phyloP scores from a whole-genome alignment of 2,113 vertebrate genomes.

The Machaerirhynchus nigripectus region DNA sequence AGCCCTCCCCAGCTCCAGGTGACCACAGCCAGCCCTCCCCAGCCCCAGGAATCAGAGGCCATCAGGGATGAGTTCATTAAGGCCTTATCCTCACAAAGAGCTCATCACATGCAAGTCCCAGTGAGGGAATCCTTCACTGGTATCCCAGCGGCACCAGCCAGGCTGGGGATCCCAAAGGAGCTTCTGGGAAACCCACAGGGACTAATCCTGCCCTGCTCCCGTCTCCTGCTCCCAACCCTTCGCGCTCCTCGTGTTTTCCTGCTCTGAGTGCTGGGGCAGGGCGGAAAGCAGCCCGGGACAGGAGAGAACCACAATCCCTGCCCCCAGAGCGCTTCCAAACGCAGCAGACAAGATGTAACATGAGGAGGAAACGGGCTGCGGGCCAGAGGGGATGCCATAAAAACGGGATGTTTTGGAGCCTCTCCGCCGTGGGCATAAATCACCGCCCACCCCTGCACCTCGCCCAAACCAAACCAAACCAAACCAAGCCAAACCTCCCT shows the following conservation, averaged over 20 bases:
- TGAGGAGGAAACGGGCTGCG: constrained; percentile 14
- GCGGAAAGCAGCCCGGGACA: not conserved
- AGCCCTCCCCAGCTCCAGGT: not conserved
- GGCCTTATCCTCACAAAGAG: rapidly evolving
- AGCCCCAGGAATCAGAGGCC: not conserved
- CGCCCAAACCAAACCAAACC: not conserved
- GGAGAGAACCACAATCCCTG: not conserved
- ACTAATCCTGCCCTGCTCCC: not conserved
- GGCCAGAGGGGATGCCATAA: constrained; percentile 39
- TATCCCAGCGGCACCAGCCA: not conserved
- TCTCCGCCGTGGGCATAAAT: constrained; percentile 26
- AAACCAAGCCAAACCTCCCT: not conserved
- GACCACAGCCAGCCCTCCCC: not conserved
- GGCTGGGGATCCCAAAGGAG: not conserved
- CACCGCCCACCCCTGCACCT: not conserved
- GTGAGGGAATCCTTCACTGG: not conserved
- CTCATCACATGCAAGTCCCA: not conserved
- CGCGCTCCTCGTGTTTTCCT: rapidly evolving
- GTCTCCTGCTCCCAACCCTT: not conserved
- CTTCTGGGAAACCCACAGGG: rapidly evolving
- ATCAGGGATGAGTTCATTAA: not conserved
- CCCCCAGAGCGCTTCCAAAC: not conserved
- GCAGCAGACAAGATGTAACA: constrained; percentile 43
- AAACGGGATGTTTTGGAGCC: not conserved
- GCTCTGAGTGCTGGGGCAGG: not conserved